Evolutionary conservation across 2,113 vertebrate genomes (phyloP), one percentile per base, ranked within the genome.

Genomic region (Pimephales promelas): DNA sequence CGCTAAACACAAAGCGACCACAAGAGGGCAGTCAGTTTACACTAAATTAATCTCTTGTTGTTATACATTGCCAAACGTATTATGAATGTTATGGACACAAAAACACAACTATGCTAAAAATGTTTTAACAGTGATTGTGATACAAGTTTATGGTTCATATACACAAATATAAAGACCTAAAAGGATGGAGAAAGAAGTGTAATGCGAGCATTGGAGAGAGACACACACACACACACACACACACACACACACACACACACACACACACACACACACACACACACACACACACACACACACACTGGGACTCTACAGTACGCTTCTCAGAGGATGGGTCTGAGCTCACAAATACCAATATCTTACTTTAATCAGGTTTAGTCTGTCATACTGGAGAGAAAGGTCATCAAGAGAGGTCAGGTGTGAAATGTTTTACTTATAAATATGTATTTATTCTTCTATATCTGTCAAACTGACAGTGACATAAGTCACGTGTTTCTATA

Each of bases 361-460:
- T 96, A 97, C 95, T 96, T 96, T 96, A 93, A 95, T 94, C 93
- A 95, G 95, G 92, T 96, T 96, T 94, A 96, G 93, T 92, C 92
- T 95, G 94, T 96, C 93, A 91, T 94, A 96, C 96, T 96, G 94
- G 89, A 94, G 84, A 77, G 83, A 84, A 92, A 87, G 83, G 74
- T 47, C 52, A 88, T 52, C 11, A 28, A 64, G 28, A 85, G n/a
- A 64, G 68, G 24, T 74, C 40, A 66, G 47, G 31, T 54, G 28
- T 59, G 54, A 56, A 22, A 57, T 40, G 24, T 40, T 40, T 22
- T 68, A 68, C 34, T 68, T n/a, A 43, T n/a, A 62, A 43, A 36
- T 70, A 70, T n/a, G 36, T 40, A 13, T 40, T 68, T 22, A 11
- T 71, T 2, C 40, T 22, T 71, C 68, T 13, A 61, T 31, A 34